Evolutionary conservation across 2,113 vertebrate species (phyloP).

Genomic region (Pachypanchax playfairii): DNA sequence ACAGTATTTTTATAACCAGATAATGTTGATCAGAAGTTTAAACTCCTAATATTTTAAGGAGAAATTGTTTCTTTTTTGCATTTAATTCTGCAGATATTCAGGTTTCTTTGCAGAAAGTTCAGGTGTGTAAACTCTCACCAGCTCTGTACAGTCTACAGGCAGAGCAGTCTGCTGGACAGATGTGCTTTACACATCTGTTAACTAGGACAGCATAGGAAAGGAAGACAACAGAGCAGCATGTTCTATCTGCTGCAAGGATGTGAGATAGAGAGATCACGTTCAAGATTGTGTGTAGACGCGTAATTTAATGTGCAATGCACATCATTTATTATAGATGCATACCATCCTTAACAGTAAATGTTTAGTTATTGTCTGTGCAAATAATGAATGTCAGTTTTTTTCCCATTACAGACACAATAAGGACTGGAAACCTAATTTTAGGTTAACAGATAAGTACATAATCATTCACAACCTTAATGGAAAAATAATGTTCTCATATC

Average conservation of each 20-base stretch:
- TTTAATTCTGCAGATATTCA: background rate
- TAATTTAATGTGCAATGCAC: background rate
- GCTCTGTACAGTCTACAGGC: slow-evolving; percentile 46
- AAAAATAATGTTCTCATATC: slow-evolving; percentile 71
- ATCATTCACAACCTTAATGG: slow-evolving; percentile 54
- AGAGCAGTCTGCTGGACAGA: slow-evolving; percentile 42
- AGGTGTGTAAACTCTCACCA: background rate
- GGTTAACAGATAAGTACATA: slow-evolving; percentile 44
- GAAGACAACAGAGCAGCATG: too few relatives aligned
- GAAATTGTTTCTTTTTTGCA: background rate
- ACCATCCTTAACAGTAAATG: slow-evolving; percentile 30
- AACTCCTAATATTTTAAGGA: background rate
- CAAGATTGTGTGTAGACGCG: background rate
- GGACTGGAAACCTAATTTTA: slow-evolving; percentile 7
- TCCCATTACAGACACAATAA: slow-evolving; percentile 30
- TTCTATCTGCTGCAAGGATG: too few relatives aligned
- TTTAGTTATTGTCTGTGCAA: slow-evolving; percentile 66
- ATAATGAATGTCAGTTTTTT: slow-evolving; percentile 45
- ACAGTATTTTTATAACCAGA: slow-evolving; percentile 4
- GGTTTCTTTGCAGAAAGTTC: background rate
- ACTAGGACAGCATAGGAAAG: too few relatives aligned
- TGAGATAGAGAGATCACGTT: too few relatives aligned
- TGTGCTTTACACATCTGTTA: too few relatives aligned
- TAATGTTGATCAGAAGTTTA: slow-evolving; percentile 17
- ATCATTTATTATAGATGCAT: background rate